A percentile compares a stretch with the other conserved stretches of the same genome.
Conservation (phyloP, 1,140 invertebrate genomes). For the Polypedilum pembai region DNA sequence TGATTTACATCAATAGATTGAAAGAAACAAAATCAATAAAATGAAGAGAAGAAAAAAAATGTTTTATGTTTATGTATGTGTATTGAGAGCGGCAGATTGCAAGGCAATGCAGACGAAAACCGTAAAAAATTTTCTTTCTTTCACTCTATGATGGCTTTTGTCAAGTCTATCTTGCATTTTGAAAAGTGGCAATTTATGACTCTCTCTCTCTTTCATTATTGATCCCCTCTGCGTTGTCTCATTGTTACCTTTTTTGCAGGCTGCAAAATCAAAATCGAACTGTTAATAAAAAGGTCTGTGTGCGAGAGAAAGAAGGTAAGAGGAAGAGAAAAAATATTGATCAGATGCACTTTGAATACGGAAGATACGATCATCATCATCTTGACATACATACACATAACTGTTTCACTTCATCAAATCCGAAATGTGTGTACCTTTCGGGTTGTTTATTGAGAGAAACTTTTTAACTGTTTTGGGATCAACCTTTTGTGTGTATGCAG, state of each 20-base stretch:
- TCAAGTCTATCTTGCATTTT: conserved; percentile 12
- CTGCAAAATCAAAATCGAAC: no score
- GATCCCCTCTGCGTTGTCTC: no score
- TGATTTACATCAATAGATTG: conserved; percentile 13
- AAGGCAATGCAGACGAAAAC: not conserved
- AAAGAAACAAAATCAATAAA: not conserved
- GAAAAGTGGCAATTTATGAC: not conserved
- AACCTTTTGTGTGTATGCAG: no score
- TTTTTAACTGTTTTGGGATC: no score
- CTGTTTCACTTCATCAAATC: not conserved
- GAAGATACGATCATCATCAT: conserved; percentile 12
- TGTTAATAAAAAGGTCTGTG: no score
- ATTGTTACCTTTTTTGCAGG: no score
- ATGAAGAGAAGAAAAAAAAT: not conserved
- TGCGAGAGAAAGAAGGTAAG: not conserved
- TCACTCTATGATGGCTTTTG: not conserved
- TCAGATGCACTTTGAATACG: conserved; percentile 7
- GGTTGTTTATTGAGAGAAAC: no score
- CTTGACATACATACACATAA: conserved; percentile 17
- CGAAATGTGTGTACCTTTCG: not conserved
- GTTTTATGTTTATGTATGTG: not conserved
- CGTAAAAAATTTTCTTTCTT: not conserved
- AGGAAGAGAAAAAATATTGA: not conserved
- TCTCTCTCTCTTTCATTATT: no score
- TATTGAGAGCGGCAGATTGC: not conserved